Evolutionary conservation across 2,888 invertebrate species (phyloP), one percentile per base, ranked within the genome.

Genomic region (Drosophila setosimentum): DNA sequence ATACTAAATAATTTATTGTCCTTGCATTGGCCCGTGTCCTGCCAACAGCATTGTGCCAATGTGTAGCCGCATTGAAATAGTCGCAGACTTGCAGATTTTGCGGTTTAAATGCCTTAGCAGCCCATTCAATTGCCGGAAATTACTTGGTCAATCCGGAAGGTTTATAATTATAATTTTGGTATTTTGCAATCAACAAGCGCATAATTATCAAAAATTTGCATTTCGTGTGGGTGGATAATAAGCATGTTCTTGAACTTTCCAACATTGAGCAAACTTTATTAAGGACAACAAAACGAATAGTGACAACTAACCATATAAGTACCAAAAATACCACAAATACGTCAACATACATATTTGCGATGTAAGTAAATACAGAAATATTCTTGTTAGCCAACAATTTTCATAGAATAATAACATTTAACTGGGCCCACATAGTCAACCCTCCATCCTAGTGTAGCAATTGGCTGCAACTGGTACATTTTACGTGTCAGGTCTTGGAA

Each of bases 401-500:
- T 63, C 69, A 50, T 59, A 65, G 55, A 58, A 74, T 71, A 78
- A 81, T 65, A 72, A 64, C 58, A 78, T 64, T 62, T 76, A 59
- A 54, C 49, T 40, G 45, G 21, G 7, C 27, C 30, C 67, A 24
- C 16, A 45, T 6, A 42, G 21, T 21, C 42, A 6, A 8, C 45
- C 24, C 24, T 16, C 8, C 24, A 4, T 4, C 24, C 8, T 2
- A 24, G 8, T 16, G 24, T 3, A 2, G 21, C 45, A 40, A 40
- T n/a, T 40, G 55, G 55, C 40, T 16, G 27, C 30, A 40, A 10
- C 24, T 40, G 16, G 30, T 37, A 18, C 18, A 30, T 58, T 71
- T 70, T 68, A 83, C 73, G 87, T 87, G 84, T 72, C 80, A 73
- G 67, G 70, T 74, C 73, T 69, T 63, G 51, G 37, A 53, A 80